These are phyloP conservation scores for Tetraodon nigroviridis DNA, from an alignment of 2,113 vertebrate species.

Conservation along the genomic window DNA sequence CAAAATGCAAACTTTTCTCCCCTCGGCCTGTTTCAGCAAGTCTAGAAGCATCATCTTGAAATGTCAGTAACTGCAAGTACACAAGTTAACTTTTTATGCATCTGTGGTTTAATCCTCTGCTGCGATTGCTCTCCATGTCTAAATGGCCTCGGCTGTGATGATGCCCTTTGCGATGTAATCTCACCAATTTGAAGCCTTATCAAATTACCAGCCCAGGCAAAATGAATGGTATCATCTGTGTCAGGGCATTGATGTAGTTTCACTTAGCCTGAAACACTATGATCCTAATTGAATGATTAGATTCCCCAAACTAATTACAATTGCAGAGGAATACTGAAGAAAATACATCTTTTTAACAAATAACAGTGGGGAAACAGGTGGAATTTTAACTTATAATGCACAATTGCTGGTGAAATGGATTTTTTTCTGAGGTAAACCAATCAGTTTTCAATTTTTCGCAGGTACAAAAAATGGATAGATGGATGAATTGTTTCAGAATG, in stretches of 20 bases:
- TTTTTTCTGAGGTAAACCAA: too few species aligned
- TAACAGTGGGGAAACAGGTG: slow-evolving; percentile 50
- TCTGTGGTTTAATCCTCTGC: slow-evolving; percentile 48
- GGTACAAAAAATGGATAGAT: too few species aligned
- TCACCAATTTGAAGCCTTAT: slow-evolving; percentile 72
- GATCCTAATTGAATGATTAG: slow-evolving; percentile 74
- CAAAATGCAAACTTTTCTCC: slow-evolving; percentile 11
- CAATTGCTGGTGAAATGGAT: too few species aligned
- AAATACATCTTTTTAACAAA: slow-evolving; percentile 53
- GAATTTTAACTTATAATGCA: slow-evolving; percentile 38
- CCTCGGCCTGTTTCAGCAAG: slow-evolving; percentile 2
- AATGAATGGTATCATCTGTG: slow-evolving; percentile 73
- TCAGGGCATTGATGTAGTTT: slow-evolving; percentile 71
- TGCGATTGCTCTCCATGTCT: slow-evolving; percentile 43
- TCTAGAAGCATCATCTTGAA: slow-evolving; percentile 3
- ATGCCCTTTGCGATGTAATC: slow-evolving; percentile 67
- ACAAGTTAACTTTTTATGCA: slow-evolving; percentile 40
- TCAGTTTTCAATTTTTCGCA: slow-evolving; percentile 21
- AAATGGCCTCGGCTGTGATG: slow-evolving; percentile 66
- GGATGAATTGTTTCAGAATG: slow-evolving; percentile 30
- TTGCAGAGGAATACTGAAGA: slow-evolving; percentile 41
- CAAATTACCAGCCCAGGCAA: slow-evolving; percentile 74
- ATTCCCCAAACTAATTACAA: slow-evolving; percentile 63
- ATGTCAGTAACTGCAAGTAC: slow-evolving; percentile 19
- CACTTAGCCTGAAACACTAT: slow-evolving; percentile 73